Percentiles rank a stretch among this genome's conserved stretches.
Evolutionary conservation across 2,888 invertebrate genomes (phyloP).

Genomic region (Arctia plantaginis): DNA sequence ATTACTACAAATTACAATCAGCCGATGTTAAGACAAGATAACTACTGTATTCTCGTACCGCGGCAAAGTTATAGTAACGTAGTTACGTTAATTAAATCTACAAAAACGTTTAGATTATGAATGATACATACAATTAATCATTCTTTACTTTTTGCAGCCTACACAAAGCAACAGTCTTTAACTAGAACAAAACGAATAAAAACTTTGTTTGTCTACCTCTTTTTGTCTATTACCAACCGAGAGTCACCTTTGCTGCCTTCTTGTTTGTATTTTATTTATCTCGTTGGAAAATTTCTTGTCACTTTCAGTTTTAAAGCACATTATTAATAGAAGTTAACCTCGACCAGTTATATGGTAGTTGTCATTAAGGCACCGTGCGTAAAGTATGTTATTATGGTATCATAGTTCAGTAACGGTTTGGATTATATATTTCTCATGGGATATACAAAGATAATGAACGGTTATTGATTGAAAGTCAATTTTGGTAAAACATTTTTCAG

Average conservation of each 20-base stretch:
- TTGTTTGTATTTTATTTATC: background rate
- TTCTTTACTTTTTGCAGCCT: background rate
- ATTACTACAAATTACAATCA: background rate
- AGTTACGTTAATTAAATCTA: background rate
- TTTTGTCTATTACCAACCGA: background rate
- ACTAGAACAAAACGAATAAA: background rate
- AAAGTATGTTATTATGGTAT: background rate
- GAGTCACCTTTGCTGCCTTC: background rate
- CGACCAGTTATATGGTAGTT: slow-evolving; percentile 6
- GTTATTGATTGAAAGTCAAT: too few relatives aligned
- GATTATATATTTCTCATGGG: background rate
- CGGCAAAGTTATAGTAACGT: background rate
- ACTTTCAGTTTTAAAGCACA: slow-evolving; percentile 14
- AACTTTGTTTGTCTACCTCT: background rate
- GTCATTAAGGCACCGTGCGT: background rate
- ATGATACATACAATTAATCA: background rate
- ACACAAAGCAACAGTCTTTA: background rate
- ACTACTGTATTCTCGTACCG: background rate
- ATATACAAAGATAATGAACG: background rate
- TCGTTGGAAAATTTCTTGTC: background rate
- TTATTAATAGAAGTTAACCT: slow-evolving; percentile 19
- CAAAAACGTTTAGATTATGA: background rate
- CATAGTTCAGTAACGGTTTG: background rate
- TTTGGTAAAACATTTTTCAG: too few relatives aligned
- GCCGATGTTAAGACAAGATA: background rate